Base-by-base conservation (phyloP, 2,797 vertebrate genomes). In the Tauraco hartlaubi region DNA sequence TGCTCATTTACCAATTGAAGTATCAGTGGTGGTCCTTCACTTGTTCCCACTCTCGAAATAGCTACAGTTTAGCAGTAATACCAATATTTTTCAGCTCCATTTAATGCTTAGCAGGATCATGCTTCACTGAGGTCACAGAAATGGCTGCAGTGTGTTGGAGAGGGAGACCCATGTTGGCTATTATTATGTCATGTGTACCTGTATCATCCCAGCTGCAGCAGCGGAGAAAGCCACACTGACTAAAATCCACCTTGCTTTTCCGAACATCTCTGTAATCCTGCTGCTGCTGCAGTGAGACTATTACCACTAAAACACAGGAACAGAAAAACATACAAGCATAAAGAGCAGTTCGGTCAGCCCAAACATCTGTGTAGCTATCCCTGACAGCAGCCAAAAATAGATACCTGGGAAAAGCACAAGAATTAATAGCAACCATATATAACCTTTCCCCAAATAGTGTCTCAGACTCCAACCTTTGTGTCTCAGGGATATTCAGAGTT, bases 61-160 rank as follows among this genome's bases (percentile, higher is more conserved):
- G 83, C 71, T 72, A 9, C 63, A 73, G 56, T 37, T 95, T 58
- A 78, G 74, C 76, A 88, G 26, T 9, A 86, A 81, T 29, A 77
- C 75, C 21, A 35, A 22, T 46, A 33, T 67, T 95, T 96, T 93
- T 89, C 94, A 93, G 88, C 80, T 94, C 64, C 84, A 79, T 92
- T 94, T 93, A 87, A 84, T 85, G 67, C 59, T 66, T 58, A 89
- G 86, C 63, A 82, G 75, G 77, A 91, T 92, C 71, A 72, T 19
- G 71, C 35, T 74, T 91, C 71, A 75, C 9, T 39, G 81, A 96
- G 84, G 89, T 89, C 91, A 93, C 90, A 37, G 74, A 64, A 72
- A 76, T 5, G 33, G 82, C 66, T 88, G 88, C 66, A 31, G 86
- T 39, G 91, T 66, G 58, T 18, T 79, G 81, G 91, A 91, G 59